Conservation (phyloP, 2,888 invertebrate genomes). For the Meandrusa payeni region DNA sequence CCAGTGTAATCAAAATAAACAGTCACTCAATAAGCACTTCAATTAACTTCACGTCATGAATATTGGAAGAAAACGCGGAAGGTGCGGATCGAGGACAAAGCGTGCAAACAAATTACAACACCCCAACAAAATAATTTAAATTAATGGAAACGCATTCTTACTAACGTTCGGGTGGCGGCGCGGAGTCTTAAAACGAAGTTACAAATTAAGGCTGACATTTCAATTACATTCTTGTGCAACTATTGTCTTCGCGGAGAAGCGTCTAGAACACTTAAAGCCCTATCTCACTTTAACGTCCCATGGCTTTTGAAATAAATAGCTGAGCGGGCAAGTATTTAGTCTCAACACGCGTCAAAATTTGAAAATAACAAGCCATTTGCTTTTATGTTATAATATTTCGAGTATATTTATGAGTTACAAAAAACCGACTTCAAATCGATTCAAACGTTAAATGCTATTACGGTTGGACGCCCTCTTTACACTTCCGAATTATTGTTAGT, state of each 20-base stretch:
- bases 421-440: no score
- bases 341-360: conserved; percentile 19
- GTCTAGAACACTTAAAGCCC: conserved; percentile 28
- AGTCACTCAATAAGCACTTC: conserved; percentile 9
- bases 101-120: conserved; percentile 47
- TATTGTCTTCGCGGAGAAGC: conserved; percentile 50
- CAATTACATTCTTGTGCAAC: conserved; percentile 76
- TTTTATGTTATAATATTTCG: neutral
- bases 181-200: conserved; percentile 53
- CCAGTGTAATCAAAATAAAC: no score
- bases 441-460: no score
- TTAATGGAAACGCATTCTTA: conserved; percentile 52
- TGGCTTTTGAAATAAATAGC: conserved; percentile 25
- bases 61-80: conserved; percentile 16
- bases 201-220: conserved; percentile 72
- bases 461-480: no score
- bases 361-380: conserved; percentile 20
- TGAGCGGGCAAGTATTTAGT: conserved; percentile 22
- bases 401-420: no score
- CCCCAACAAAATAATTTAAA: conserved; percentile 51
- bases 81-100: conserved; percentile 46
- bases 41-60: neutral
- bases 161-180: conserved; percentile 38
- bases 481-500: no score
- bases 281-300: conserved; percentile 26